These are phyloP conservation scores for Neopelma chrysocephalum DNA, from an alignment of 2,797 vertebrate genomes.

Conservation along the genomic window DNA sequence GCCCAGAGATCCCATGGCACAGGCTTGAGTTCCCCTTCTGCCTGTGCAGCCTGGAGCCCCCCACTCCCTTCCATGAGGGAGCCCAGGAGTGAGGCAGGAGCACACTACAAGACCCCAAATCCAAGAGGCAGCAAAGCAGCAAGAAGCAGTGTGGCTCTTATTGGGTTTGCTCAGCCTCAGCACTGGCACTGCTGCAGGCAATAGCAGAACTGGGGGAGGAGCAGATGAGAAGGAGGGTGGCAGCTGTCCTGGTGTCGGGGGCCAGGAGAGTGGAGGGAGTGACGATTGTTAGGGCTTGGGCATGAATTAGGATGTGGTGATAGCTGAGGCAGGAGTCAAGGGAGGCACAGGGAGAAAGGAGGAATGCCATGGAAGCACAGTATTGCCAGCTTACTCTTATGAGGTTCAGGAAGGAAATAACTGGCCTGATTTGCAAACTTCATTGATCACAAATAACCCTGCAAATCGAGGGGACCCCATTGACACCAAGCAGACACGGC, in stretches of 20 bases:
- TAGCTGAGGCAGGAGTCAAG: not conserved
- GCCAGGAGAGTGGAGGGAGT: not conserved
- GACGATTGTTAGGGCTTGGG: not conserved
- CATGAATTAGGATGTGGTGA: not conserved
- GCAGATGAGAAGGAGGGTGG: not conserved
- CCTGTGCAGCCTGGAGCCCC: not conserved
- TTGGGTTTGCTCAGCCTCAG: not conserved
- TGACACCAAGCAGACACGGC: not conserved
- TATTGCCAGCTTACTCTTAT: not conserved
- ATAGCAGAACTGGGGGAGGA: not conserved
- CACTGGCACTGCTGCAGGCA: not conserved
- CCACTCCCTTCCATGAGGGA: not conserved
- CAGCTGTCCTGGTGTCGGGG: not conserved
- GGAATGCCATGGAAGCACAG: not conserved
- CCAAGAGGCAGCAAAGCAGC: not conserved
- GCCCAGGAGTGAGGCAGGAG: not conserved
- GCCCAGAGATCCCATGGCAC: accelerated
- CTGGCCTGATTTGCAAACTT: not conserved
- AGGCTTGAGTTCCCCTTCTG: not conserved
- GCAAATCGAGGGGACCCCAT: accelerated
- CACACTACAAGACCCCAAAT: not conserved
- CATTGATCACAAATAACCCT: not conserved
- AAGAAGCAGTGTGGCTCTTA: not conserved
- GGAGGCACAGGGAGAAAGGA: not conserved
- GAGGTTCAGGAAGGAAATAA: not conserved